These are phyloP conservation scores for Phalera bucephala DNA, from an alignment of 2,888 invertebrate genomes.

Conservation along the genomic window DNA sequence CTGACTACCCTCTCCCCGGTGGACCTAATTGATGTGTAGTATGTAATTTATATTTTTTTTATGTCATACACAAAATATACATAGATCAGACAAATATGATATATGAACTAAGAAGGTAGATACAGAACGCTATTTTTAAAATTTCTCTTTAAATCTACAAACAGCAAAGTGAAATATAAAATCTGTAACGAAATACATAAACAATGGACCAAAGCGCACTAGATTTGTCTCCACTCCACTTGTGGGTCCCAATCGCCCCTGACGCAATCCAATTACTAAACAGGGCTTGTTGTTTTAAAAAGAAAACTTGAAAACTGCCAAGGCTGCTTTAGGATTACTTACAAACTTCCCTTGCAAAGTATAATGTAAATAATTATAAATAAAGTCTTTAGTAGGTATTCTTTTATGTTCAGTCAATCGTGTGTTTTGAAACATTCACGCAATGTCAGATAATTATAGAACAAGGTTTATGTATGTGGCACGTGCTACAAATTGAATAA, in stretches of 20 bases:
- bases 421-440: constrained; percentile 3
- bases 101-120: too few species aligned
- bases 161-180: too few species aligned
- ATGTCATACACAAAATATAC: too few species aligned
- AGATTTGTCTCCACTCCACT: constrained; percentile 19
- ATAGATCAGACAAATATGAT: too few species aligned
- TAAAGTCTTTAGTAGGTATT: too few species aligned
- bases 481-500: constrained; percentile 12
- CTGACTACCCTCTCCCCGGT: too few species aligned
- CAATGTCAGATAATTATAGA: constrained; percentile 19
- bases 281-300: constrained; percentile 45
- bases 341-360: background rate
- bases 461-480: constrained; percentile 7
- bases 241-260: constrained; percentile 43
- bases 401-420: background rate
- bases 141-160: too few species aligned
- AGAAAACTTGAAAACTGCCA: constrained; percentile 11
- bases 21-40: too few species aligned
- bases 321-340: background rate
- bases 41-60: too few species aligned
- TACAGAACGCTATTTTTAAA: too few species aligned
- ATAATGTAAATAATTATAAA: background rate
- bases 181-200: background rate
- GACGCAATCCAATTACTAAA: constrained; percentile 59
- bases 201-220: constrained; percentile 5